These are phyloP conservation scores for Channa argus DNA, from an alignment of 2,113 vertebrate genomes.

Conservation along the genomic window DNA sequence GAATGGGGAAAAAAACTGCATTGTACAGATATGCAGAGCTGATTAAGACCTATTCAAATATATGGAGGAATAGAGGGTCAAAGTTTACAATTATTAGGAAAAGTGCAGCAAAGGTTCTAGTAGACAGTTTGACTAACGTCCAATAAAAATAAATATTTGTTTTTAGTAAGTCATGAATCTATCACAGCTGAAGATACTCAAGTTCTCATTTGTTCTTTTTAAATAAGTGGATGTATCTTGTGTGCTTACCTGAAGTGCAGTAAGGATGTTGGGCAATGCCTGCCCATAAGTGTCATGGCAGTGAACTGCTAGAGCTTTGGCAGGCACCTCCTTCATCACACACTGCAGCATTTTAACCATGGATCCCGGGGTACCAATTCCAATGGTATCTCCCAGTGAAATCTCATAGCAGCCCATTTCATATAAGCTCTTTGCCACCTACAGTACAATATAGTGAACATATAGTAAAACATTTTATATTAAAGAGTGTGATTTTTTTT, in stretches of 20 bases:
- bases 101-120: neutral
- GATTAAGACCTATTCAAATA: too few species aligned
- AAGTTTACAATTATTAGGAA: neutral
- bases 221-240: neutral
- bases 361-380: slow-evolving; percentile 92
- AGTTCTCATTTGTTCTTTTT: neutral
- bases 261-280: slow-evolving; percentile 93
- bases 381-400: slow-evolving; percentile 93
- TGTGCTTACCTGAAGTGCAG: slow-evolving; percentile 91
- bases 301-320: slow-evolving; percentile 89
- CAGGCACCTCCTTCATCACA: slow-evolving; percentile 91
- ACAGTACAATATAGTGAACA: slow-evolving; percentile 1
- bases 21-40: too few species aligned
- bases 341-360: slow-evolving; percentile 90
- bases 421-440: slow-evolving; percentile 93
- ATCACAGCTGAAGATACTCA: too few species aligned
- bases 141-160: too few species aligned
- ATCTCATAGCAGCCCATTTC: slow-evolving; percentile 95
- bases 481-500: too few species aligned
- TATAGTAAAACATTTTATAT: neutral
- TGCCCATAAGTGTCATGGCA: slow-evolving; percentile 97
- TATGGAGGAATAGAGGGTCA: too few species aligned
- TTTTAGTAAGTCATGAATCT: too few species aligned
- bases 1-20: too few species aligned
- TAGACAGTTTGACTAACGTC: too few species aligned